A percentile compares a stretch with the other conserved stretches of the same genome.
phyloP scores from a whole-genome alignment of 2,113 vertebrate genomes.

The Apodemus speciosus region DNA sequence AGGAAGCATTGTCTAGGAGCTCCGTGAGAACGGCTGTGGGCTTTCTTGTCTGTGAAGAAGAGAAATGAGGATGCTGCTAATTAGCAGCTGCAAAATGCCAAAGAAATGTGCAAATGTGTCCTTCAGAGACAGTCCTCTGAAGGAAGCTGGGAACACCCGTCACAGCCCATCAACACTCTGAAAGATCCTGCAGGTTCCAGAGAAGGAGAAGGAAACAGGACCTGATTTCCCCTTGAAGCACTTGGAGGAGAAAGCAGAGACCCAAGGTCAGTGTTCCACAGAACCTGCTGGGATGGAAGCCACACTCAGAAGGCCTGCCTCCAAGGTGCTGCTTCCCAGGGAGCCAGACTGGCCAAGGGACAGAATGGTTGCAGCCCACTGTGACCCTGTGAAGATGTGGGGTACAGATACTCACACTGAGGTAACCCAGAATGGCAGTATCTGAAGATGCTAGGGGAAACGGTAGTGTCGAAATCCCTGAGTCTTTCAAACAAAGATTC shows the following conservation, averaged over 20 bases:
- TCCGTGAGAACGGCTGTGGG: not conserved
- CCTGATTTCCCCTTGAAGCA: not conserved
- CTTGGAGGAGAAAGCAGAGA: not conserved
- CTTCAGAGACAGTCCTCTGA: slow-evolving; percentile 36
- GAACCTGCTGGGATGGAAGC: not conserved
- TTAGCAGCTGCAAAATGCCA: slow-evolving; percentile 70
- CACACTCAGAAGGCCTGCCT: not conserved
- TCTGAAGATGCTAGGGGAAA: not conserved
- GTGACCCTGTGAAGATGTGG: not conserved
- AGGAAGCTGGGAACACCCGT: not conserved
- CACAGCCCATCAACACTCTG: not conserved
- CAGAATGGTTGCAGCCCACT: not conserved
- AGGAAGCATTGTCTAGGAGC: slow-evolving; percentile 36
- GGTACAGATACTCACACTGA: no score
- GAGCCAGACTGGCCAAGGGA: not conserved
- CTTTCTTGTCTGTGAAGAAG: slow-evolving; percentile 54
- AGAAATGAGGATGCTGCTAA: slow-evolving; percentile 70
- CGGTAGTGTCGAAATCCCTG: not conserved
- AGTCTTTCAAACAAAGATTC: not conserved
- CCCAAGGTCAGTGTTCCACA: not conserved
- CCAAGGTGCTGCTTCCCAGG: not conserved
- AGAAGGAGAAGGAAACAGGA: not conserved
- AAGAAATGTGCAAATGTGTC: slow-evolving; percentile 38
- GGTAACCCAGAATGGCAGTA: not conserved
- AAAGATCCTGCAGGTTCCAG: not conserved